Evolutionary conservation across 2,797 vertebrate genomes (phyloP), one percentile per base, ranked within the genome.

Genomic region (Heterohyrax brucei): DNA sequence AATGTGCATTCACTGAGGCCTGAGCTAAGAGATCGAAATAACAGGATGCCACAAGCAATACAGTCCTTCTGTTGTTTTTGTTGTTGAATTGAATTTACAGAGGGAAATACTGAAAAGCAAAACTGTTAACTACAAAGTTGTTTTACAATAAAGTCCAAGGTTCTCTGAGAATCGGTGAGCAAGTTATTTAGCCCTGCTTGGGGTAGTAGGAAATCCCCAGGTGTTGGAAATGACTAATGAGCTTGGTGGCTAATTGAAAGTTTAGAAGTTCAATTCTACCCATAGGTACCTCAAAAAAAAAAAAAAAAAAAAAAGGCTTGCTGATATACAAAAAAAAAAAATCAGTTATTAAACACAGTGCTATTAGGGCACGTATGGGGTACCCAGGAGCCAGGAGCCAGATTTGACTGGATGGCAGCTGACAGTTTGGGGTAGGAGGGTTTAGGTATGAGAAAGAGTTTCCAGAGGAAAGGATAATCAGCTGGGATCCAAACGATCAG

Each of bases 391-490:
- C 16, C 68, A 5, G 7, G 62, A 72, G 30, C 19, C 18, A 14
- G 19, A 72, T 16, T 33, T 8, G 9, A 33, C 68, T 72, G 33
- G n/a, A n/a, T 72, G n/a, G 30, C 68, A 72, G 19, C 68, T 72
- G 68, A n/a, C 19, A 18, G 68, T n/a, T n/a, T 9, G 39, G 8
- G 33, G 3, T 4, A 4, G 14, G 14, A 50, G 7, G 6, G 21
- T 9, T 0, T 1, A 14, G 18, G 3, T 8, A 30, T 7, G 48
- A 22, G 21, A 46, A 39, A 64, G 0, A 0, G 4, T 59, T 73
- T 39, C 7, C 18, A 19, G 0, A 16, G 10, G 73, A 10, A n/a
- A 73, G 44, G 13, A 22, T 46, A 33, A 33, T 24, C 10, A 72
- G 28, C 22, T 18, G 46, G 48, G 56, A 24, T 21, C 3, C 7